These are phyloP conservation scores for Trichogramma pretiosum DNA, from an alignment of 1,140 invertebrate genomes.

Conservation along the genomic window DNA sequence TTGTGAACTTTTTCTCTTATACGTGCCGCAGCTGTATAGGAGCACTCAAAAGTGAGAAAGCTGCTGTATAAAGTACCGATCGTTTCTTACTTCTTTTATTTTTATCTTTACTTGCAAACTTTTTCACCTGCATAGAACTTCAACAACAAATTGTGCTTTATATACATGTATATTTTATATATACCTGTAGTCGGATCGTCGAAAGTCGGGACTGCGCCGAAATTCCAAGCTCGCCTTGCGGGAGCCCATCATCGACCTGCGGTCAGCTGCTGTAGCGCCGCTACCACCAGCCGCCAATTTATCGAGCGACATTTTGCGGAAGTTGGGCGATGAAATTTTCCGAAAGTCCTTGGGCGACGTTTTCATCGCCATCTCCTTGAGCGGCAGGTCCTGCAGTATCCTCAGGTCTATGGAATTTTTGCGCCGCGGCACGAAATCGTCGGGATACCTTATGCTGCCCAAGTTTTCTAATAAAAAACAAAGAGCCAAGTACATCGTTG, in stretches of 20 bases:
- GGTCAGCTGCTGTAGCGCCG: no score
- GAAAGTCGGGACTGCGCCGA: slow-evolving; percentile 39
- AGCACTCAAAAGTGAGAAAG: no score
- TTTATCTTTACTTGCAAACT: no score
- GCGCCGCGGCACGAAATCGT: slow-evolving; percentile 39
- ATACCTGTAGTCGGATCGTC: slow-evolving; percentile 39
- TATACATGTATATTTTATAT: slow-evolving; percentile 25
- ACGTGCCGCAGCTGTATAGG: no score
- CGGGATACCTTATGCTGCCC: slow-evolving; percentile 32
- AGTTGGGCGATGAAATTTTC: slow-evolving; percentile 35
- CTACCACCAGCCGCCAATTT: slow-evolving; percentile 32
- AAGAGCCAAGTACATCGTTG: no score
- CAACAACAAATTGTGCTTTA: no score
- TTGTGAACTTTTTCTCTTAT: no score
- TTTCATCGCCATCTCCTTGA: slow-evolving; percentile 28
- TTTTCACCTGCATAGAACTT: no score
- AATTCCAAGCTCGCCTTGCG: slow-evolving; percentile 42
- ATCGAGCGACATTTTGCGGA: slow-evolving; percentile 44
- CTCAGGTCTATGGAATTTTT: slow-evolving; percentile 39
- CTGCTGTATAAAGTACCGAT: no score
- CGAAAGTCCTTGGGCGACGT: slow-evolving; percentile 36
- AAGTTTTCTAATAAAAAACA: no score
- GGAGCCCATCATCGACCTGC: slow-evolving; percentile 31
- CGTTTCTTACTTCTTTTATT: neutral
- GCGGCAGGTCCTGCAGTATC: slow-evolving; percentile 34